phyloP scores from a whole-genome alignment of 2,888 invertebrate genomes.

The Lithophane leautieri region DNA sequence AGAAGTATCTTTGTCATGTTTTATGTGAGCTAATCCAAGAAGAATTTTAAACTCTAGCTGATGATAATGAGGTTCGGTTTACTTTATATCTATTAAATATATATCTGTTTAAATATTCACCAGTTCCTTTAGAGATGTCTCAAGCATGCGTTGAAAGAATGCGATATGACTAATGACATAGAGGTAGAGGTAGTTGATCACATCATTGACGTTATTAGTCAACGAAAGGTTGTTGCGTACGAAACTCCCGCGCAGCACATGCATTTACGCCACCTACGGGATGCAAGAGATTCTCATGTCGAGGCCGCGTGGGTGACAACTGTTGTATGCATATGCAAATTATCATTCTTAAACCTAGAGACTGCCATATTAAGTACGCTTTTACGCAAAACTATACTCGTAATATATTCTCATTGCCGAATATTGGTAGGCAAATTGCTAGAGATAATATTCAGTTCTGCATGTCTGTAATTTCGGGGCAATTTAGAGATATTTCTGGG shows the following conservation, averaged over 20 bases:
- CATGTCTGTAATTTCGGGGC: conserved; percentile 17
- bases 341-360: not conserved
- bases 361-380: not conserved
- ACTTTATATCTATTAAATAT: too few species aligned
- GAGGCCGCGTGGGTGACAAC: not conserved
- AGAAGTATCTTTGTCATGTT: too few species aligned
- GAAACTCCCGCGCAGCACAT: not conserved
- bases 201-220: not conserved
- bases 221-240: conserved; percentile 11
- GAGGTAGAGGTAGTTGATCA: not conserved
- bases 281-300: not conserved
- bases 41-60: too few species aligned
- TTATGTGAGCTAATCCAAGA: too few species aligned
- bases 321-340: not conserved
- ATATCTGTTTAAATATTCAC: too few species aligned
- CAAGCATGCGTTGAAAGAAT: too few species aligned
- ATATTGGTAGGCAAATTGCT: not conserved
- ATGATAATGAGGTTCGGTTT: too few species aligned
- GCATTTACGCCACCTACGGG: not conserved
- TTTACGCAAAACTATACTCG: not conserved
- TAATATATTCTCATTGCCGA: not conserved
- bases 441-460: conserved; percentile 3
- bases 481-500: not conserved
- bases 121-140: too few species aligned
- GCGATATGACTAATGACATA: too few species aligned